Percentiles rank a stretch among this genome's conserved stretches.
Conservation (phyloP, 2,113 vertebrate species). For the Catharus minimus region DNA sequence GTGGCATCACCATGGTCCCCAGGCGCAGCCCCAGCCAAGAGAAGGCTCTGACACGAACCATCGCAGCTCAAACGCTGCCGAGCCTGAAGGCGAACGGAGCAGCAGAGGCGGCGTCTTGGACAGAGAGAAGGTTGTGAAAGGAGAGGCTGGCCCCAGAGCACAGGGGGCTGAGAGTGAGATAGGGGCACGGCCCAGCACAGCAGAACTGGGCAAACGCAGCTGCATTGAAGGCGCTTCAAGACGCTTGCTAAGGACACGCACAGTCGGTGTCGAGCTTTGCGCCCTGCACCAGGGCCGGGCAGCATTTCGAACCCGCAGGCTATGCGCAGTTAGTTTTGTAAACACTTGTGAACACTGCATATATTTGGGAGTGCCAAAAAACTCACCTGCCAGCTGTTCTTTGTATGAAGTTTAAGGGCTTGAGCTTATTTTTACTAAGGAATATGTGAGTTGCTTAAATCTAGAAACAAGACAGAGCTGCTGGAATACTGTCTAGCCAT, state of each 20-base stretch:
- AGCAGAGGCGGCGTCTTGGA: rapidly evolving
- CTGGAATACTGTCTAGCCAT: not conserved
- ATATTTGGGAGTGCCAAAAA: not conserved
- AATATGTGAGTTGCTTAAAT: not conserved
- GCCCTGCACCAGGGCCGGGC: not conserved
- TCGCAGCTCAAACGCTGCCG: not conserved
- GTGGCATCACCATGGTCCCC: rapidly evolving
- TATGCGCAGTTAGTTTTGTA: not conserved
- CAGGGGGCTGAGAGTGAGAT: not conserved
- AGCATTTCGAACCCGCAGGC: not conserved
- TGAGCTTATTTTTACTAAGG: not conserved
- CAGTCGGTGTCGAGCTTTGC: rapidly evolving
- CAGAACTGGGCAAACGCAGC: not conserved
- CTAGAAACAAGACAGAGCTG: not conserved
- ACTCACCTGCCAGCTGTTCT: not conserved
- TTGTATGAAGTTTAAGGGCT: not conserved
- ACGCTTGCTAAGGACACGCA: rapidly evolving
- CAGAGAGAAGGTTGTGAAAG: not conserved
- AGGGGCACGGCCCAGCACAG: not conserved
- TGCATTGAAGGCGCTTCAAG: not conserved
- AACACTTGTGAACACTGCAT: rapidly evolving
- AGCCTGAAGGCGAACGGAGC: not conserved
- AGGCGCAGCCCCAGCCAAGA: rapidly evolving
- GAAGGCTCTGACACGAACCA: not conserved
- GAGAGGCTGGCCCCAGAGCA: too few relatives aligned